Percentiles rank a stretch among this genome's conserved stretches.
These are phyloP conservation scores for Mola mola DNA, from an alignment of 2,113 vertebrate genomes.

Conservation along the genomic window DNA sequence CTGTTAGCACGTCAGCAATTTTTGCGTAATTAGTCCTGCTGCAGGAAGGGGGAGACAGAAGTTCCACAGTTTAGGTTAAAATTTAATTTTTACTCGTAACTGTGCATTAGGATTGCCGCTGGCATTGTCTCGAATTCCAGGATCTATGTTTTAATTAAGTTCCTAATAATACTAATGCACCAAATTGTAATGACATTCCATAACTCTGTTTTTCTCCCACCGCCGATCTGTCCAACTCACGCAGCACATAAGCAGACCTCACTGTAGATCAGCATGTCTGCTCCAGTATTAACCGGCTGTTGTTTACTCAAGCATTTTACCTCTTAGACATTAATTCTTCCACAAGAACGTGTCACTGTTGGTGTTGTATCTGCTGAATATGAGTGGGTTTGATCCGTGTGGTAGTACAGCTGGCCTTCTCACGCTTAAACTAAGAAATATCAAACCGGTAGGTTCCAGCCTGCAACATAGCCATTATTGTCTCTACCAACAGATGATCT, in stretches of 20 bases:
- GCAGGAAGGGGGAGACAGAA: too few species aligned
- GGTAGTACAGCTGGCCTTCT: conserved; percentile 20
- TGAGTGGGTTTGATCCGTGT: conserved; percentile 13
- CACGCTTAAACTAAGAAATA: too few species aligned
- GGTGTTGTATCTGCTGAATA: conserved; percentile 43
- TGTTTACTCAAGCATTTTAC: conserved; percentile 36
- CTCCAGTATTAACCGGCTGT: conserved; percentile 33
- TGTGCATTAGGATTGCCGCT: background rate
- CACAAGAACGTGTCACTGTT: conserved; percentile 41
- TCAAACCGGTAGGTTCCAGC: too few species aligned
- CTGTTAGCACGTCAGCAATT: too few species aligned
- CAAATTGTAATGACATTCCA: conserved; percentile 34
- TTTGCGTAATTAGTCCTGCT: too few species aligned
- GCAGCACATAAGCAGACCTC: conserved; percentile 27
- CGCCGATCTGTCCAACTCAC: conserved; percentile 10
- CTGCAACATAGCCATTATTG: background rate
- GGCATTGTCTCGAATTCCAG: conserved; percentile 1
- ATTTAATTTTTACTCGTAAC: background rate
- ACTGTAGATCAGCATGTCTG: conserved; percentile 44
- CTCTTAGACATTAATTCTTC: conserved; percentile 39
- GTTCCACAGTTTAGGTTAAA: too few species aligned
- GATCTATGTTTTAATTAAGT: conserved; percentile 40
- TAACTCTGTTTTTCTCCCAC: conserved; percentile 18
- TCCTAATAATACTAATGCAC: conserved; percentile 24
- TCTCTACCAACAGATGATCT: conserved; percentile 6